Base-by-base conservation (phyloP, 2,797 vertebrate genomes). In the Champsocephalus esox region DNA sequence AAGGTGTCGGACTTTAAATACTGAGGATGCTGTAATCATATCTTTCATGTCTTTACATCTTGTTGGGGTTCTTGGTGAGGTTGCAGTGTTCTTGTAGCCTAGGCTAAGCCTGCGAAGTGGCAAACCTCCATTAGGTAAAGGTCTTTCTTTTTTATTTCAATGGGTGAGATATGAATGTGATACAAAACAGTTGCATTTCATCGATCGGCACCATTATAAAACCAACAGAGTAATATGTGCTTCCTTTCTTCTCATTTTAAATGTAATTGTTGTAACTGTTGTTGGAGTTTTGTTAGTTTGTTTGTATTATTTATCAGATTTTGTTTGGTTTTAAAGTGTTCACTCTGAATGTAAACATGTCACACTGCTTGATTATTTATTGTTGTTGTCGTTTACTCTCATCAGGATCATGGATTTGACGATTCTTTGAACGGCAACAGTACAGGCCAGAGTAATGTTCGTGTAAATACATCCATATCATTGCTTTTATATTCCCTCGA, bases 401-500 rank as follows among this genome's bases (percentile, higher is more conserved):
- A 80, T 66, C 63, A 60, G 52, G 51, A 71, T 74, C 59, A 73
- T 80, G 64, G 74, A 75, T 79, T 75, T 66, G 14, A 57, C 49
- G 12, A 46, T 70, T 52, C 71, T 44, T 58, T 64, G 59, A 82
- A 70, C 66, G 44, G 73, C 65, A 34, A 48, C 61, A 79, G 50
- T 17, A 60, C 24, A 77, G 65, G 79, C 79, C 81, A 82, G 66
- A 81, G 51, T 43, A 74, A 72, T 70, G 76, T 84, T 82, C 66
- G 54, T 93, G 92, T 93, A 92, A 87, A 92, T 93, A 91, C 44
- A 81, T 83, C 55, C 74, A 78, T 80, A 81, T 77, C 56, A 65
- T 61, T 70, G 55, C 63, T 73, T 79, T 79, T 85, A 77, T 66
- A 80, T 84, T 58, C 69, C 70, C 82, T 81, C 54, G 75, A 77